phyloP scores from a whole-genome alignment of 1,140 invertebrate species.

The Bradysia coprophila region DNA sequence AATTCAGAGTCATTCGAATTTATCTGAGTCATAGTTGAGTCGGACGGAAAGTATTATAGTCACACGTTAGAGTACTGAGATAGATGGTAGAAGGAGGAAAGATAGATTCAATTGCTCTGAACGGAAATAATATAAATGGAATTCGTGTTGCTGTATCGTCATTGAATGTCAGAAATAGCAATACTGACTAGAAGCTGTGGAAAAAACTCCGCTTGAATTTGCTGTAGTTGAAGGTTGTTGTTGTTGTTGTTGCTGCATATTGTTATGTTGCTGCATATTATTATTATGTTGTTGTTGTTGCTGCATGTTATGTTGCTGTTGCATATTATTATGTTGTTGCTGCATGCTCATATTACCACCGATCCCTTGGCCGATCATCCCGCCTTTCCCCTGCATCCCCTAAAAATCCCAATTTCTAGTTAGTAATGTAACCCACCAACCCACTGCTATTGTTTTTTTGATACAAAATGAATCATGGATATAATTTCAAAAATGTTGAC shows the following conservation, averaged over 20 bases:
- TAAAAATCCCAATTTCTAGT: slow-evolving; percentile 8
- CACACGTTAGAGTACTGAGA: no score
- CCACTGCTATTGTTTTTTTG: slow-evolving; percentile 1
- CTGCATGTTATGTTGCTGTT: slow-evolving; percentile 21
- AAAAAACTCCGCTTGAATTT: slow-evolving; percentile 15
- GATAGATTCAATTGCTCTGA: no score
- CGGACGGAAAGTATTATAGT: no score
- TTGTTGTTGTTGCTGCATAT: slow-evolving; percentile 13
- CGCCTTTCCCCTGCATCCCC: slow-evolving; percentile 35
- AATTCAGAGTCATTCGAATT: no score
- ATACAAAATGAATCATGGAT: background rate
- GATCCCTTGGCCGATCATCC: slow-evolving; percentile 24
- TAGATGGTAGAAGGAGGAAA: no score
- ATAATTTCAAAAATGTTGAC: background rate
- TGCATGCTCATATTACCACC: slow-evolving; percentile 38
- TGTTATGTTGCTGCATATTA: slow-evolving; percentile 19
- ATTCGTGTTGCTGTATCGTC: no score
- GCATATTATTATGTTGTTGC: slow-evolving; percentile 20
- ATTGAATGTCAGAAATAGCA: no score
- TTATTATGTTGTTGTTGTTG: slow-evolving; percentile 21
- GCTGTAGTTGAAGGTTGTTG: slow-evolving; percentile 1
- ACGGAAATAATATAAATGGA: no score
- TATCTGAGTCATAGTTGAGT: no score
- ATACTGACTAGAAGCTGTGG: slow-evolving; percentile 22
- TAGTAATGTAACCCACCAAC: slow-evolving; percentile 2